Conservation (phyloP, 1,140 invertebrate genomes). For the Danaus plexippus region DNA sequence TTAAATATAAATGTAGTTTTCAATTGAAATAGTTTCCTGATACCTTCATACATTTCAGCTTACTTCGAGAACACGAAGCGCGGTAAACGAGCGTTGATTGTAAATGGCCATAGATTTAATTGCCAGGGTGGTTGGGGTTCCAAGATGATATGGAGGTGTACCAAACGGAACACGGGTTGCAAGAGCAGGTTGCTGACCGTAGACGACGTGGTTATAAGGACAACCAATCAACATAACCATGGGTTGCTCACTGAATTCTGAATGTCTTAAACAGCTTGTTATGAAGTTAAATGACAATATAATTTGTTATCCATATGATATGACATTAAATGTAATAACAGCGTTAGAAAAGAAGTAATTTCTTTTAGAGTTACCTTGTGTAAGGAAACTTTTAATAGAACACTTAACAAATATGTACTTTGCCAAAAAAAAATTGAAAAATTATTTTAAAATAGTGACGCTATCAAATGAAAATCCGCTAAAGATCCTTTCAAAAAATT, state of each 20-base stretch:
- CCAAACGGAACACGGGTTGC: conserved; percentile 25
- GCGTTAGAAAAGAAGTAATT: conserved; percentile 1
- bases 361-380: background rate
- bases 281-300: no score
- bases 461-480: no score
- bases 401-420: no score
- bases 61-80: conserved; percentile 15
- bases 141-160: conserved; percentile 29
- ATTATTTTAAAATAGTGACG: no score
- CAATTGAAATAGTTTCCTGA: no score
- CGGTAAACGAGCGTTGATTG: conserved; percentile 14
- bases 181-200: conserved; percentile 26
- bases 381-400: no score
- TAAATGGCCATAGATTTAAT: conserved; percentile 20
- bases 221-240: conserved; percentile 21
- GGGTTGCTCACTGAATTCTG: conserved; percentile 3
- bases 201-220: conserved; percentile 24
- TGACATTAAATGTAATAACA: no score
- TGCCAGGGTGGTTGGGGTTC: conserved; percentile 4
- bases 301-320: no score
- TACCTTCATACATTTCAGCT: conserved; percentile 6
- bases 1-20: no score
- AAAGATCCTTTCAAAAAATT: no score
- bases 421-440: no score
- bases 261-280: no score